Conservation (phyloP, 2,888 invertebrate genomes). For the Drosophila helvetica region DNA sequence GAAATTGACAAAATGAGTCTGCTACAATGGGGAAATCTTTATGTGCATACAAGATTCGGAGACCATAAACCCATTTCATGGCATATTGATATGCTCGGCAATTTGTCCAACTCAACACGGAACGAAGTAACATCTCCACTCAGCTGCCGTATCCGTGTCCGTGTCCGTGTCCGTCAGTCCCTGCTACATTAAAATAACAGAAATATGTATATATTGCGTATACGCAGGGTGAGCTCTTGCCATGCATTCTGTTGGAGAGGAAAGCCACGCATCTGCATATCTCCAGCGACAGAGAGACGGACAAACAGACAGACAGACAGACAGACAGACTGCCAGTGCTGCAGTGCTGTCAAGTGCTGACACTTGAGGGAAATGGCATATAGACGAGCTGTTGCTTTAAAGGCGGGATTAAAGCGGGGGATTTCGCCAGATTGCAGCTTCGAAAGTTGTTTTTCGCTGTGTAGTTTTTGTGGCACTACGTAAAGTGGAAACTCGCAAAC, state of each 20-base stretch:
- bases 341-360: constrained; percentile 49
- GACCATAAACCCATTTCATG: constrained; percentile 22
- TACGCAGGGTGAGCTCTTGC: constrained; percentile 50
- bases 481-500: constrained; percentile 1
- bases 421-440: constrained; percentile 13
- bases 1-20: constrained; percentile 31
- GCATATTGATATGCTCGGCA: constrained; percentile 36
- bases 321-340: constrained; percentile 12
- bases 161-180: not conserved
- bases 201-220: constrained; percentile 54
- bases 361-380: constrained; percentile 32
- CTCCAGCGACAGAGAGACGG: constrained; percentile 34
- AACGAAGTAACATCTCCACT: constrained; percentile 7
- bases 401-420: constrained; percentile 18
- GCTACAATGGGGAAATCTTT: constrained; percentile 18
- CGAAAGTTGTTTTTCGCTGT: constrained; percentile 15
- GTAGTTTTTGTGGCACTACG: not conserved
- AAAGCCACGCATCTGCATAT: constrained; percentile 60
- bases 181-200: constrained; percentile 30
- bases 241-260: constrained; percentile 62
- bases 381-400: constrained; percentile 38
- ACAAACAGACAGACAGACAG: not conserved
- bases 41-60: constrained; percentile 16
- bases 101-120: constrained; percentile 2
- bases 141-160: not conserved